Evolutionary conservation across 2,888 invertebrate genomes (phyloP).

Genomic region (Lissocephala sabroskyi): DNA sequence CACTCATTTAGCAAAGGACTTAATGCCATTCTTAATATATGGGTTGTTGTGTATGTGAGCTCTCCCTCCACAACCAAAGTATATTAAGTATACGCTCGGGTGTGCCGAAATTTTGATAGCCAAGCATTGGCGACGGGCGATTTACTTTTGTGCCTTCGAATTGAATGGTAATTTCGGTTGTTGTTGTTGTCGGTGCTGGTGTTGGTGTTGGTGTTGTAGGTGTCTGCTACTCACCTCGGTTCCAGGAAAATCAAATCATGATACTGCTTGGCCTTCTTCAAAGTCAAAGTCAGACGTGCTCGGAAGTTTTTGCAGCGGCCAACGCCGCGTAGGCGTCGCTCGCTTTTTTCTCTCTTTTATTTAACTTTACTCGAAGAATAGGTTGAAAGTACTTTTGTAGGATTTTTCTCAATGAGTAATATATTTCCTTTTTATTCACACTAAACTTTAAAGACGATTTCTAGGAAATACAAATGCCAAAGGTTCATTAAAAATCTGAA

Average conservation of each 20-base stretch:
- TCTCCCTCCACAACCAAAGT: not conserved
- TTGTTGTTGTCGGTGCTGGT: no score
- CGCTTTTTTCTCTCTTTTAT: slow-evolving; percentile 5
- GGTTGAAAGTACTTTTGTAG: slow-evolving; percentile 14
- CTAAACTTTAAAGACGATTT: no score
- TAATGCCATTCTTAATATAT: slow-evolving; percentile 14
- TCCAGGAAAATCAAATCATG: slow-evolving; percentile 48
- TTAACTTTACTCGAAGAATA: slow-evolving; percentile 1
- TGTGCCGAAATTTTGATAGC: no score
- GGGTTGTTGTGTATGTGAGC: not conserved
- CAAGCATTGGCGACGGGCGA: no score
- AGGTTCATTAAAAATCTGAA: no score
- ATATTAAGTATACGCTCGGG: no score
- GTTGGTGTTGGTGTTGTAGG: no score
- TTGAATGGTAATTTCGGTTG: no score
- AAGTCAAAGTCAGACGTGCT: slow-evolving; percentile 36
- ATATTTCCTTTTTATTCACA: slow-evolving; percentile 21
- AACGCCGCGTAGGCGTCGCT: no score
- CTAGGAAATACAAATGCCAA: no score
- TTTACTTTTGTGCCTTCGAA: no score
- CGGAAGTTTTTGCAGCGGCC: no score
- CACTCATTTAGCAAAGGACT: slow-evolving; percentile 48
- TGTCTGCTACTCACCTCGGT: slow-evolving; percentile 36
- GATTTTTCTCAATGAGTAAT: slow-evolving; percentile 17
- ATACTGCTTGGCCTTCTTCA: slow-evolving; percentile 31